phyloP scores from a whole-genome alignment of 2,797 vertebrate species.

The Mus caroli region DNA sequence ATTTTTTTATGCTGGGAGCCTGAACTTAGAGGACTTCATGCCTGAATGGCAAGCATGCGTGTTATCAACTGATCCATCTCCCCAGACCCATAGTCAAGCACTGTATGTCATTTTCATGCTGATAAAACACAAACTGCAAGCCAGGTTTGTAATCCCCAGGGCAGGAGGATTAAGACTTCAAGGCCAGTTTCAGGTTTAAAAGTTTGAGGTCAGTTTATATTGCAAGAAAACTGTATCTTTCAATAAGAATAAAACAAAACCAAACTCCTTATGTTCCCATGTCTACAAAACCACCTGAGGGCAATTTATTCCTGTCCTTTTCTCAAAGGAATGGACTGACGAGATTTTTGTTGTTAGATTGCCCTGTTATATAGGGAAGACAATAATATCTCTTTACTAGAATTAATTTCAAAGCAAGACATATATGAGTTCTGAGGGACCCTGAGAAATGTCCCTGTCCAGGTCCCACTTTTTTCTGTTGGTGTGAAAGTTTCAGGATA shows the following conservation, averaged over 20 bases:
- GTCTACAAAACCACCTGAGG: neutral
- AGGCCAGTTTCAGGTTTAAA: neutral
- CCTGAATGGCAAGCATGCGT: too few relatives aligned
- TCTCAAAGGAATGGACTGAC: neutral
- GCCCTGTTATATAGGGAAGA: neutral
- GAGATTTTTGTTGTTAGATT: neutral
- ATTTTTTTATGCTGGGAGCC: neutral
- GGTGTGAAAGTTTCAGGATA: neutral
- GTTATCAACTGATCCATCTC: neutral
- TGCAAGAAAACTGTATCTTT: neutral
- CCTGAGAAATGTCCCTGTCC: neutral
- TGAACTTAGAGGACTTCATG: neutral
- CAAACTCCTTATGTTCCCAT: neutral
- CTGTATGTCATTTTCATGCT: conserved; percentile 37
- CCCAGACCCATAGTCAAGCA: neutral
- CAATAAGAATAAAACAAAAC: neutral
- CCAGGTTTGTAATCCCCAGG: neutral
- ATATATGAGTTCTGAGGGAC: neutral
- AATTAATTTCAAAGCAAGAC: conserved; percentile 11
- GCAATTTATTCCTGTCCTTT: conserved; percentile 3
- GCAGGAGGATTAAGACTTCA: neutral
- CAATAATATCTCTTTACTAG: neutral
- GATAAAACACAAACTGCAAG: conserved; percentile 28
- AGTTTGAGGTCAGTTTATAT: neutral
- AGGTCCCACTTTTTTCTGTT: neutral